Evolutionary conservation across 2,797 vertebrate genomes (phyloP), one percentile per base, ranked within the genome.

Genomic region (Menidia menidia): DNA sequence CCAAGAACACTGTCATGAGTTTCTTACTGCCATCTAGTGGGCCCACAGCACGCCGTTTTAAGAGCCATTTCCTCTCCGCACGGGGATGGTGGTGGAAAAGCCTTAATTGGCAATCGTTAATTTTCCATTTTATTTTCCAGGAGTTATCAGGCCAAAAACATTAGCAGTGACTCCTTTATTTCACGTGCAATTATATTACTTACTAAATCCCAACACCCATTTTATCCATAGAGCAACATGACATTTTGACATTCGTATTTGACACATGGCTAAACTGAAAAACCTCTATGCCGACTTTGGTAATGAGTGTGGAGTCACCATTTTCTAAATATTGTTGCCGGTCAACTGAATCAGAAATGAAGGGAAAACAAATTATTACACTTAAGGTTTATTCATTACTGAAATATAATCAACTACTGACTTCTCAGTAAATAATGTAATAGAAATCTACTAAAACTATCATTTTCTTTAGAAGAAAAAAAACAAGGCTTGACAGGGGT

Each of bases 371-470:
- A 85, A 84, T 83, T 67, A 89, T 88, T 88, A 92, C 92, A 93
- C 92, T 93, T 88, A 91, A 84, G 90, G 85, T 93, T 95, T 95
- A 95, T 95, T 95, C 90, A 93, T 94, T 91, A 91, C 90, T 94
- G 92, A 93, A 93, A 92, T 94, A 93, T 94, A 93, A 93, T 93
- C 89, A 92, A 94, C 93, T 94, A 95, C 90, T 92, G 92, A 91
- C 91, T 92, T 93, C 79, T 95, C 90, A 91, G 93, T 93, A 94
- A 95, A 94, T 94, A 94, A 94, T 91, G 90, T 93, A 87, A 95
- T 95, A 94, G 85, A 95, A 95, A 94, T 92, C 87, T 94, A 94
- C 90, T 94, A 90, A 89, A 92, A 88, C 88, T 90, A 92, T 90
- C 48, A 72, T 89, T 91, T 92, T 89, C 83, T 92, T 92, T 80